Conservation (phyloP, 2,888 invertebrate genomes). For the Troilus luridus region DNA sequence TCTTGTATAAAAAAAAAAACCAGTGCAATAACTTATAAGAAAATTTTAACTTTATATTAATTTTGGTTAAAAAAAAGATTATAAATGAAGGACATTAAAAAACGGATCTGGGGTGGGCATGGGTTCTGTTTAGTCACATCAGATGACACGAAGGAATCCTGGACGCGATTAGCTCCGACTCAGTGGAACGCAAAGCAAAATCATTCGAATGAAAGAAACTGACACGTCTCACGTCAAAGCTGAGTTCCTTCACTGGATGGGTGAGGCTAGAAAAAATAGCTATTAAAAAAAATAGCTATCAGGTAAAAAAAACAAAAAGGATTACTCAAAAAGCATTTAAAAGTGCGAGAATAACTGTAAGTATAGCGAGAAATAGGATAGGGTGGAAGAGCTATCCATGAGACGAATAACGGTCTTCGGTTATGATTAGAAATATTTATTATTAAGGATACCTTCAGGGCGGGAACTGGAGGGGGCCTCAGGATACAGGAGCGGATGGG, state of each 20-base stretch:
- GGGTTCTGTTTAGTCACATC: slow-evolving; percentile 30
- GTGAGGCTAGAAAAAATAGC: neutral
- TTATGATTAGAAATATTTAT: slow-evolving; percentile 59
- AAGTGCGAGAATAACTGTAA: slow-evolving; percentile 32
- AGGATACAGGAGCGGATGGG: slow-evolving; percentile 58
- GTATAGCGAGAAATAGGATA: neutral
- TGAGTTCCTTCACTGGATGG: slow-evolving; percentile 18
- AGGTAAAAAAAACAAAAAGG: neutral
- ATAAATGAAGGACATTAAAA: slow-evolving; percentile 20
- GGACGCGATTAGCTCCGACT: neutral
- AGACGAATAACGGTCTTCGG: slow-evolving; percentile 53
- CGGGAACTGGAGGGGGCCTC: slow-evolving; percentile 59
- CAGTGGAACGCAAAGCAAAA: slow-evolving; percentile 44
- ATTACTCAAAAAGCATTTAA: neutral
- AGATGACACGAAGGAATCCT: neutral
- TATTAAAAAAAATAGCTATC: neutral
- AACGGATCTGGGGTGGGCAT: neutral
- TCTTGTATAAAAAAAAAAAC: no score
- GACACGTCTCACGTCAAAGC: neutral
- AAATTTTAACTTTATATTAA: neutral
- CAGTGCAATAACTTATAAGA: neutral
- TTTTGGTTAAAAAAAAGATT: neutral
- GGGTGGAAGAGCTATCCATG: neutral
- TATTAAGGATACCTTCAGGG: slow-evolving; percentile 58
- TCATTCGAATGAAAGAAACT: slow-evolving; percentile 51